A percentile compares a stretch with the other conserved stretches of the same genome.
Evolutionary conservation across 1,140 invertebrate genomes (phyloP).

Genomic region (Drosophila pectinifera): DNA sequence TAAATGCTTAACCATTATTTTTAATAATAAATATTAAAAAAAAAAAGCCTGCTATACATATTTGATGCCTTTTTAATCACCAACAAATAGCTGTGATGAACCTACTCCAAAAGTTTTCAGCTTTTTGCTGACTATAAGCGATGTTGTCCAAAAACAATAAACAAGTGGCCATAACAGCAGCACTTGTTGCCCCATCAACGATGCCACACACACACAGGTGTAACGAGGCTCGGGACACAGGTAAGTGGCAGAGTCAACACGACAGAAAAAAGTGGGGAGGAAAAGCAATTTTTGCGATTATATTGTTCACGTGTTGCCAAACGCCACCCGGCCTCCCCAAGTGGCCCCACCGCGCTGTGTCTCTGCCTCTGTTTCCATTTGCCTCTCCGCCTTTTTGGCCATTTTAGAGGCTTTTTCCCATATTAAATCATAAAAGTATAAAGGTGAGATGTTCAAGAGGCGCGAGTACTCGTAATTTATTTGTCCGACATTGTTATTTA

Average conservation of each 20-base stretch:
- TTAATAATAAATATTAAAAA: neutral
- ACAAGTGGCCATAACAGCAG: constrained; percentile 43
- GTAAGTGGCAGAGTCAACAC: constrained; percentile 53
- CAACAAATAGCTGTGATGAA: neutral
- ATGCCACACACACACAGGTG: constrained; percentile 14
- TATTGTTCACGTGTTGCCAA: constrained; percentile 59
- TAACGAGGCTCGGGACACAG: constrained; percentile 40
- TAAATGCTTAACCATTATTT: neutral
- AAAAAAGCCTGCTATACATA: neutral
- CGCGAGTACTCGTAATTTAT: constrained; percentile 41
- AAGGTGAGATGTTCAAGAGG: constrained; percentile 42
- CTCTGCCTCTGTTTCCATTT: constrained; percentile 48
- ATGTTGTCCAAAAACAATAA: constrained; percentile 28
- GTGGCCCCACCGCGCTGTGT: constrained; percentile 11
- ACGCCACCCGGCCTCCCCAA: constrained; percentile 10
- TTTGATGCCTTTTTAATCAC: neutral
- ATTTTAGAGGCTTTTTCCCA: constrained; percentile 55
- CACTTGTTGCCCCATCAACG: constrained; percentile 55
- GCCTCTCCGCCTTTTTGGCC: constrained; percentile 21
- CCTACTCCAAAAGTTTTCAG: constrained; percentile 2
- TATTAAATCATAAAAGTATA: constrained; percentile 63
- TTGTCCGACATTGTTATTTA: constrained; percentile 38
- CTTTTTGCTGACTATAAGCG: constrained; percentile 13
- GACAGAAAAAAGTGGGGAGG: constrained; percentile 19
- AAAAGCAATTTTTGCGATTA: constrained; percentile 54